phyloP scores from a whole-genome alignment of 2,888 invertebrate species.

The Euzetes globulus region DNA sequence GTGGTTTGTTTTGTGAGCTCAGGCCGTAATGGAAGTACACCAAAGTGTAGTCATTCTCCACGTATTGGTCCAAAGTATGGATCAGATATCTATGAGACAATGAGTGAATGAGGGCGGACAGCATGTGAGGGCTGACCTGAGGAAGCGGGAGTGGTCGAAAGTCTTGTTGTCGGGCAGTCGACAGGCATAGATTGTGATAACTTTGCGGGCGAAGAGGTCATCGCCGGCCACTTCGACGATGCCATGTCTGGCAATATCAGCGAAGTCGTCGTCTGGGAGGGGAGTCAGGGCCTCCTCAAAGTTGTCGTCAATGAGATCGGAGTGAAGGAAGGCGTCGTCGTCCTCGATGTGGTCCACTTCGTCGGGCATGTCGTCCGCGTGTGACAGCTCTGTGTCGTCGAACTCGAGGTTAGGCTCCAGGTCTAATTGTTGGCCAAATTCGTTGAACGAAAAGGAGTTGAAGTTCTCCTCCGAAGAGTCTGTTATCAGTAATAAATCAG shows the following conservation, averaged over 20 bases:
- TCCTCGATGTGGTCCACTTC: not conserved
- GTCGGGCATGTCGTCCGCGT: slow-evolving; percentile 39
- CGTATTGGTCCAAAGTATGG: slow-evolving; percentile 89
- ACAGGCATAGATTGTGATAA: slow-evolving; percentile 94
- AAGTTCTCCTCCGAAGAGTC: slow-evolving; percentile 22
- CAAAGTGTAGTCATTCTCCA: slow-evolving; percentile 95
- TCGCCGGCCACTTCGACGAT: slow-evolving; percentile 78
- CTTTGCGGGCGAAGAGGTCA: slow-evolving; percentile 77
- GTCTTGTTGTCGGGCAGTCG: slow-evolving; percentile 71
- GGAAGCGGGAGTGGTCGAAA: slow-evolving; percentile 63
- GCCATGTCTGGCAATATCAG: slow-evolving; percentile 56
- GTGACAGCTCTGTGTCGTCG: slow-evolving; percentile 71
- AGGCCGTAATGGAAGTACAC: slow-evolving; percentile 97
- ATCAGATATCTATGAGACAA: slow-evolving; percentile 67
- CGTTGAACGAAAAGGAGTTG: slow-evolving; percentile 34
- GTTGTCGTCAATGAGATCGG: slow-evolving; percentile 70
- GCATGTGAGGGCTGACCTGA: slow-evolving; percentile 53
- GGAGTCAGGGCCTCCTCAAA: slow-evolving; percentile 59
- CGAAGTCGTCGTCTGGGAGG: slow-evolving; percentile 45
- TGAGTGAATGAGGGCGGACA: not conserved
- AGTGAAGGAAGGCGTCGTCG: not conserved
- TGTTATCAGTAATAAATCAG: no score
- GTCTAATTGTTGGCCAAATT: slow-evolving; percentile 51
- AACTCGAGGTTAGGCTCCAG: slow-evolving; percentile 93
- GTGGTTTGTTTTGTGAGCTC: slow-evolving; percentile 89